A percentile compares a stretch with the other conserved stretches of the same genome.
phyloP scores from a whole-genome alignment of 2,888 invertebrate genomes.

The Epicampocera succincta region DNA sequence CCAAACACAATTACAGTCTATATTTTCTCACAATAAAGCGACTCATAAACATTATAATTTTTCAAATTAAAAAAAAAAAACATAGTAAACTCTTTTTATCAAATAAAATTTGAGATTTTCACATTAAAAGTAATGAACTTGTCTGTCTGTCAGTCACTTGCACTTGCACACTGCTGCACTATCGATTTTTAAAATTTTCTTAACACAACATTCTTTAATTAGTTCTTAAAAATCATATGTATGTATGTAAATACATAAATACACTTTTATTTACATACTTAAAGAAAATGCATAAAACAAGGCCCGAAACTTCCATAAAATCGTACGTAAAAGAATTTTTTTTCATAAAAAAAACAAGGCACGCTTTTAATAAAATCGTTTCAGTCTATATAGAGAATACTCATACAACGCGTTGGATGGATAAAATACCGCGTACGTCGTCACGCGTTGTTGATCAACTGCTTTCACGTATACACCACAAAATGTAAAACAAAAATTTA shows the following conservation, averaged over 20 bases:
- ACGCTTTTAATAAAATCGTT: slow-evolving; percentile 60
- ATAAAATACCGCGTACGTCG: slow-evolving; percentile 62
- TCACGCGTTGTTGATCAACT: slow-evolving; percentile 68
- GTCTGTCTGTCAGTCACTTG: slow-evolving; percentile 17
- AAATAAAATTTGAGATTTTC: too few relatives aligned
- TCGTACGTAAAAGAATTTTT: slow-evolving; percentile 36
- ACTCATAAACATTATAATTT: too few relatives aligned
- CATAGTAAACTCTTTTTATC: too few relatives aligned
- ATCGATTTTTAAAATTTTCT: slow-evolving; percentile 35
- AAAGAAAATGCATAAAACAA: slow-evolving; percentile 43
- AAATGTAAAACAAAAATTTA: slow-evolving; percentile 65
- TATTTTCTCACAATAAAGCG: too few relatives aligned
- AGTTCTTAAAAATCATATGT: slow-evolving; percentile 6
- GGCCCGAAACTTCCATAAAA: slow-evolving; percentile 48
- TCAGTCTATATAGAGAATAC: slow-evolving; percentile 40
- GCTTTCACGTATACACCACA: slow-evolving; percentile 66
- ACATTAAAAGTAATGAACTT: slow-evolving; percentile 15
- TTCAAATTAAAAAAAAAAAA: too few relatives aligned
- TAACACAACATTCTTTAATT: slow-evolving; percentile 25
- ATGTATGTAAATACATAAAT: not conserved
- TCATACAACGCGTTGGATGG: slow-evolving; percentile 39
- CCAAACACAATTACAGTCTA: too few relatives aligned
- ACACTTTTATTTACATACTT: slow-evolving; percentile 23
- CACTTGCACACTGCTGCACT: slow-evolving; percentile 31
- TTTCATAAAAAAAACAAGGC: slow-evolving; percentile 44